Percentiles rank a stretch among this genome's conserved stretches.
Evolutionary conservation across 2,797 vertebrate genomes (phyloP).

Genomic region (Harpagifer antarcticus): DNA sequence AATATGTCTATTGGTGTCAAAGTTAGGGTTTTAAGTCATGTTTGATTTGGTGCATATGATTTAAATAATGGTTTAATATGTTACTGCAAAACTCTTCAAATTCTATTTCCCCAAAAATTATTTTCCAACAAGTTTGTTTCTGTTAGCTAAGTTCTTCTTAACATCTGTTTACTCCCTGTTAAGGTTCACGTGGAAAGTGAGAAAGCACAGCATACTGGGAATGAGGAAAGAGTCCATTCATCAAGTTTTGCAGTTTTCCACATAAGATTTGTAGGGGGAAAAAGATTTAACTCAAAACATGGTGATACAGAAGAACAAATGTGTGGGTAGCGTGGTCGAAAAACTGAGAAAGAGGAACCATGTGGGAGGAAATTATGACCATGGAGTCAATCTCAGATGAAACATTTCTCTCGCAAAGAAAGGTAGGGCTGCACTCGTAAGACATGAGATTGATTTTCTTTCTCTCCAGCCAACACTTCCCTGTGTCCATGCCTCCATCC

Average conservation of each 20-base stretch:
- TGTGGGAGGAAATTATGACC: constrained; percentile 67
- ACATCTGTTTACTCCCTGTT: constrained; percentile 7
- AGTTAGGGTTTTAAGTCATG: neutral
- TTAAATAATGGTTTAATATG: neutral
- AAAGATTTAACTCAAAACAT: constrained; percentile 11
- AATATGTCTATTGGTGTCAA: neutral
- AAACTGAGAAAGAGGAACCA: constrained; percentile 45
- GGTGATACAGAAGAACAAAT: constrained; percentile 43
- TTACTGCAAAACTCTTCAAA: neutral
- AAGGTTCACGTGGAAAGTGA: neutral
- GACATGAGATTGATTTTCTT: constrained; percentile 40
- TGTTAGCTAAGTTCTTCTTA: neutral
- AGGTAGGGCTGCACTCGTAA: constrained; percentile 68
- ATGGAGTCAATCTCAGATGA: constrained; percentile 55
- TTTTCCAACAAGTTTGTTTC: neutral
- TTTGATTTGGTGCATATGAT: neutral
- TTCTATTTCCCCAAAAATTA: neutral
- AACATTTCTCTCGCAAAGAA: constrained; percentile 41
- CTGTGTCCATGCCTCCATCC: constrained; percentile 54
- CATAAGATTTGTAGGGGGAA: constrained; percentile 5
- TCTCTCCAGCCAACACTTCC: constrained; percentile 50
- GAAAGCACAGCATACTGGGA: too few relatives aligned
- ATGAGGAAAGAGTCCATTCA: constrained; percentile 1
- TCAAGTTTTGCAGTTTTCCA: constrained; percentile 26
- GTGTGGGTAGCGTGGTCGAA: constrained; percentile 57